Percentiles rank a stretch among this genome's conserved stretches.
phyloP scores from a whole-genome alignment of 2,888 invertebrate genomes.

The Polyploca ridens region DNA sequence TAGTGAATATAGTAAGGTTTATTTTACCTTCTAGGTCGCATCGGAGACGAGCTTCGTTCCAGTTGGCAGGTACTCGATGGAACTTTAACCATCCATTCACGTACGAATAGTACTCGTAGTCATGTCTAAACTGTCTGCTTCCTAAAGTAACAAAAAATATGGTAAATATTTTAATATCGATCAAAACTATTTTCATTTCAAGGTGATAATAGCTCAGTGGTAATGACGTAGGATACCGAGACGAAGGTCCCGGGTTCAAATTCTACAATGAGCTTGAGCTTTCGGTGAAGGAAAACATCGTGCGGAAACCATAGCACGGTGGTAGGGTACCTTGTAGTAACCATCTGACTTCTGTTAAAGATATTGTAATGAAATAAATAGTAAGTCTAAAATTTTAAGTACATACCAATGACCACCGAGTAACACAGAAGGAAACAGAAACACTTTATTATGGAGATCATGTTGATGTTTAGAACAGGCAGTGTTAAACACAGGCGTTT shows the following conservation, averaged over 20 bases:
- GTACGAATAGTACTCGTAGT: constrained; percentile 29
- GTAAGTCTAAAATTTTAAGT: neutral
- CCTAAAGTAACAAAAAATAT: neutral
- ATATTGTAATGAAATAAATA: neutral
- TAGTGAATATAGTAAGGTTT: neutral
- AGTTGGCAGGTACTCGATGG: constrained; percentile 36
- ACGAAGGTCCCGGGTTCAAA: too few species aligned
- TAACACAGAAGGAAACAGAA: neutral
- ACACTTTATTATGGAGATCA: neutral
- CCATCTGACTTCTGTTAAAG: too few species aligned
- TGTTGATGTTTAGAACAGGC: neutral
- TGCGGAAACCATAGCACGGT: too few species aligned
- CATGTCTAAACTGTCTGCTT: constrained; percentile 15
- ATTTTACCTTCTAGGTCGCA: constrained; percentile 40
- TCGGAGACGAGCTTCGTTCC: constrained; percentile 37
- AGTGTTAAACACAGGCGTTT: neutral
- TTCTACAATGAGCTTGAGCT: too few species aligned
- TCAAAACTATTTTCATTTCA: too few species aligned
- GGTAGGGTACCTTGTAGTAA: too few species aligned
- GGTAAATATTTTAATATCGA: too few species aligned
- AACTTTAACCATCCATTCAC: constrained; percentile 34
- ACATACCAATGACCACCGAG: neutral
- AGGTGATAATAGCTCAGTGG: too few species aligned
- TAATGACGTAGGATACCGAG: too few species aligned
- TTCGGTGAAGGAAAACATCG: too few species aligned